These are phyloP conservation scores for Diadegma fenestrale DNA, from an alignment of 2,888 invertebrate genomes.

Conservation along the genomic window DNA sequence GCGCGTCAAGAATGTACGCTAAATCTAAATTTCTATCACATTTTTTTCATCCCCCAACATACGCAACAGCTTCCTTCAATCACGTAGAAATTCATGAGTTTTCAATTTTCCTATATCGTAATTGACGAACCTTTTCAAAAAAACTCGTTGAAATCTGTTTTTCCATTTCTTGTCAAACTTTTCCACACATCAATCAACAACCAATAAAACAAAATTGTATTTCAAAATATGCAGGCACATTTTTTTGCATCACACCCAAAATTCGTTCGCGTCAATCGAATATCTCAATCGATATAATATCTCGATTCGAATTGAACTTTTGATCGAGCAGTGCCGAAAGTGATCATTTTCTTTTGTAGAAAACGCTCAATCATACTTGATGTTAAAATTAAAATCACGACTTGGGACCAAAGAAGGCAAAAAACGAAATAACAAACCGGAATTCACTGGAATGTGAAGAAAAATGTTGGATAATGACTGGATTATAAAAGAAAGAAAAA, in stretches of 20 bases:
- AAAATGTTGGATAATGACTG: background rate
- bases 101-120: background rate
- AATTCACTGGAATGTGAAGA: too few relatives aligned
- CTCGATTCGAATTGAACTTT: too few relatives aligned
- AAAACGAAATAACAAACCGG: background rate
- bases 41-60: background rate
- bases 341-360: background rate
- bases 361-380: background rate
- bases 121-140: background rate
- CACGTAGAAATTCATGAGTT: background rate
- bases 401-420: too few relatives aligned
- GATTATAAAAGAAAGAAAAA: constrained; percentile 13
- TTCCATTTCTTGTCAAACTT: background rate
- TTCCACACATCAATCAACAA: background rate
- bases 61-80: background rate
- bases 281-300: too few relatives aligned
- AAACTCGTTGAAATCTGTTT: background rate
- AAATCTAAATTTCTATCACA: constrained; percentile 1
- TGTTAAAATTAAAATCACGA: background rate
- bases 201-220: background rate
- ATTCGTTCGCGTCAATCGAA: too few relatives aligned
- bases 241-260: background rate
- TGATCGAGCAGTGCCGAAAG: background rate
- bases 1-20: constrained; percentile 69
- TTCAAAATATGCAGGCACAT: background rate